Conservation (phyloP, 2,113 vertebrate genomes). For the Gallinago paraguaiae region DNA sequence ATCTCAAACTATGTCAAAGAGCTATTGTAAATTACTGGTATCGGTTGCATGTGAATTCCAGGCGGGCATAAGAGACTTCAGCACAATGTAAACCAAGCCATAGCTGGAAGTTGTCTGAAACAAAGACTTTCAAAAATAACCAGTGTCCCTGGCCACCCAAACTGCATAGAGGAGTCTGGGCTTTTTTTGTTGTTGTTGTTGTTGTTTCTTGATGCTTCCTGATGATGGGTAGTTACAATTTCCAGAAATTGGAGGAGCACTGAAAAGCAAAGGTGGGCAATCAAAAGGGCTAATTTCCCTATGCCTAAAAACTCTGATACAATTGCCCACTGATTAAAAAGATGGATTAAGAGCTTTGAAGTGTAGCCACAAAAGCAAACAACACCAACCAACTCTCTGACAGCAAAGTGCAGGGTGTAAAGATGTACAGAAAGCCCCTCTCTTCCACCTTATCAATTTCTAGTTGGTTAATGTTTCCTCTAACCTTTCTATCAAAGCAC, state of each 20-base stretch:
- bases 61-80: neutral
- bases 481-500: neutral
- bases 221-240: neutral
- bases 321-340: neutral
- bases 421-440: neutral
- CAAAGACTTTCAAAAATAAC: conserved; percentile 42
- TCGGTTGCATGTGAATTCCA: conserved; percentile 57
- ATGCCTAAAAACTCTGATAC: neutral
- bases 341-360: neutral
- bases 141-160: conserved; percentile 38
- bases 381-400: neutral
- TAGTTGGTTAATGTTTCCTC: conserved; percentile 23
- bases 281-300: neutral
- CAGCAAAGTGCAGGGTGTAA: neutral
- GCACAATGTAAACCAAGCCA: conserved; percentile 33
- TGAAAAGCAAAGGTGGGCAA: neutral
- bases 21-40: conserved; percentile 58
- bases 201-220: neutral
- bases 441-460: conserved; percentile 8
- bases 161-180: neutral
- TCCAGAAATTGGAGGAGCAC: neutral
- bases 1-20: conserved; percentile 35
- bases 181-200: neutral
- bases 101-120: conserved; percentile 32
- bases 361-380: neutral